These are phyloP conservation scores for Drosophila subsilvestris DNA, from an alignment of 2,888 invertebrate species.

Conservation along the genomic window DNA sequence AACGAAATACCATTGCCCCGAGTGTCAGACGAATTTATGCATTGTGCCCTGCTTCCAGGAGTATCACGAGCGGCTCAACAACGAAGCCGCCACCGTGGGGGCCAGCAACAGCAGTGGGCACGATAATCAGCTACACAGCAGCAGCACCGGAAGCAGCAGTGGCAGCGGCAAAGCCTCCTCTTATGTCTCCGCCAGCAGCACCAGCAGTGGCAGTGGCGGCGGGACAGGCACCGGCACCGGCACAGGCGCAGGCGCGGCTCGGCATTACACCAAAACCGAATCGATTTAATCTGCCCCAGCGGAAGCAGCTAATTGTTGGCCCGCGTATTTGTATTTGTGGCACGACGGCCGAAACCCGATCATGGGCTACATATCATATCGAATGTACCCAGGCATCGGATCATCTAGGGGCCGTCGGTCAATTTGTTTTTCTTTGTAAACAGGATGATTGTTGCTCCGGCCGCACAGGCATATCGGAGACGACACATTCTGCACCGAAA, in stretches of 20 bases:
- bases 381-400: constrained; percentile 14
- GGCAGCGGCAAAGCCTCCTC: constrained; percentile 58
- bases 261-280: constrained; percentile 83
- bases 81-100: constrained; percentile 71
- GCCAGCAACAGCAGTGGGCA: constrained; percentile 48
- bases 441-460: constrained; percentile 46
- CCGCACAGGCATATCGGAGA: constrained; percentile 10
- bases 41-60: constrained; percentile 96
- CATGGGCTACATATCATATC: constrained; percentile 47
- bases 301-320: constrained; percentile 37
- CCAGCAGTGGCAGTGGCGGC: constrained; percentile 24
- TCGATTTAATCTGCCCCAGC: constrained; percentile 79
- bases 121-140: constrained; percentile 51
- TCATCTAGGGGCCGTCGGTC: constrained; percentile 23
- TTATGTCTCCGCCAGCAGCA: constrained; percentile 50
- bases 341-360: constrained; percentile 44
- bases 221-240: background rate
- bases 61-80: constrained; percentile 88
- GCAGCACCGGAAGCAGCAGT: constrained; percentile 35
- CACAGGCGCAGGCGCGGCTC: constrained; percentile 50
- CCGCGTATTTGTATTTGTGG: constrained; percentile 73
- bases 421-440: constrained; percentile 74
- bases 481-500: constrained; percentile 66
- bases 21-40: constrained; percentile 94
- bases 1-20: constrained; percentile 95